These are phyloP conservation scores for Platygyra sinensis DNA, from an alignment of 64 coral and sea anemone species.

Conservation along the genomic window DNA sequence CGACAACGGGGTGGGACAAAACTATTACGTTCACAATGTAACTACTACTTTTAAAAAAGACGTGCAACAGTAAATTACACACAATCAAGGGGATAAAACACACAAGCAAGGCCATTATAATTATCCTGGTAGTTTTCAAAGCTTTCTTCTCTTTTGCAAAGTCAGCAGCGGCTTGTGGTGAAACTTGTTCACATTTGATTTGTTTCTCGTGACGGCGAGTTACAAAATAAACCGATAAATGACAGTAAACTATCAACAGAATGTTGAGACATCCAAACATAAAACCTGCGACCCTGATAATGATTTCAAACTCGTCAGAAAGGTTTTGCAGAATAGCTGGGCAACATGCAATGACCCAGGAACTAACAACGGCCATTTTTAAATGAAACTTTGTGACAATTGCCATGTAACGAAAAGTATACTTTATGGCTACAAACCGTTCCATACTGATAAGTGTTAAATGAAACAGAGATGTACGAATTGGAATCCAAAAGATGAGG, in stretches of 20 bases:
- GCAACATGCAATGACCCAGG: not conserved
- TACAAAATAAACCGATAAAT: not conserved
- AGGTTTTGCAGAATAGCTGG: not conserved
- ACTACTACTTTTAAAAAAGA: no score
- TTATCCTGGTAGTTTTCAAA: not conserved
- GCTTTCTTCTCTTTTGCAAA: constrained; percentile 5
- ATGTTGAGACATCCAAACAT: not conserved
- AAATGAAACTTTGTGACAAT: not conserved
- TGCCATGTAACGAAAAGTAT: not conserved
- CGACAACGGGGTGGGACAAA: no score
- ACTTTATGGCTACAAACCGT: not conserved
- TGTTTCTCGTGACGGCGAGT: not conserved
- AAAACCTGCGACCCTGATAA: not conserved
- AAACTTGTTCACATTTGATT: not conserved
- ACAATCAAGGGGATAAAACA: not conserved
- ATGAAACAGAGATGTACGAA: not conserved
- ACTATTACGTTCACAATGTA: no score
- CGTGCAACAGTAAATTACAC: no score
- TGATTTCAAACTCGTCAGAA: not conserved
- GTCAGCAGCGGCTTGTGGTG: not conserved
- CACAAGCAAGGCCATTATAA: not conserved
- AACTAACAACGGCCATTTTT: not conserved
- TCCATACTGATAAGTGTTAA: not conserved
- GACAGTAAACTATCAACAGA: not conserved
- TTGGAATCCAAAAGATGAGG: not conserved